phyloP scores from a whole-genome alignment of 2,113 vertebrate species.

The Erythrocebus patas region DNA sequence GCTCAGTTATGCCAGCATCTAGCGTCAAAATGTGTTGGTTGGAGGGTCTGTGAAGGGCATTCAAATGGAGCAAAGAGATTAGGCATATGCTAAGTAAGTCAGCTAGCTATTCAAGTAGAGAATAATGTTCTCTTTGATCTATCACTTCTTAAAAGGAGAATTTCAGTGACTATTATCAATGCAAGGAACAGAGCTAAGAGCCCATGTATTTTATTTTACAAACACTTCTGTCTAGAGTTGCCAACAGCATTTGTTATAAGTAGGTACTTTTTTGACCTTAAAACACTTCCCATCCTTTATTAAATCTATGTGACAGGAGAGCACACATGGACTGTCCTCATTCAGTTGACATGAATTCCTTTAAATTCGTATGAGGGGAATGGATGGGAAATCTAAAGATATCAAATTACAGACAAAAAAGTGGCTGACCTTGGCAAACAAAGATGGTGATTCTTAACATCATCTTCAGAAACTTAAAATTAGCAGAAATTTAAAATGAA shows the following conservation, averaged over 20 bases:
- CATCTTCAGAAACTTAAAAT: background rate
- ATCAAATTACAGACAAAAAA: background rate
- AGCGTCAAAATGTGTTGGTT: background rate
- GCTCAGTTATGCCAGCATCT: background rate
- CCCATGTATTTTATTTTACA: background rate
- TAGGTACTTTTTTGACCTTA: background rate
- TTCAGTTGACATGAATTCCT: background rate
- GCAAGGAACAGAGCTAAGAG: background rate
- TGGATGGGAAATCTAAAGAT: background rate
- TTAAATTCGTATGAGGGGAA: background rate
- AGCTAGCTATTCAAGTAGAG: background rate
- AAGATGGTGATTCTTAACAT: background rate
- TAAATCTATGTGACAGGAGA: background rate
- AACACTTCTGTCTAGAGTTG: background rate
- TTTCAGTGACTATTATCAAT: background rate
- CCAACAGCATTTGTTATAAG: background rate
- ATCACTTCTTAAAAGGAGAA: background rate
- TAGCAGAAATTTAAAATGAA: background rate
- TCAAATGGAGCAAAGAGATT: background rate
- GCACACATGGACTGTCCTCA: background rate
- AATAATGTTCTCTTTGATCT: slow-evolving; percentile 20
- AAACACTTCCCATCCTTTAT: background rate
- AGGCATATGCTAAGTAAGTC: background rate
- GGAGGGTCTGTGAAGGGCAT: background rate
- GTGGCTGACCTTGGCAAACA: background rate